These are phyloP conservation scores for Zaprionus capensis DNA, from an alignment of 1,140 invertebrate species.

Conservation along the genomic window DNA sequence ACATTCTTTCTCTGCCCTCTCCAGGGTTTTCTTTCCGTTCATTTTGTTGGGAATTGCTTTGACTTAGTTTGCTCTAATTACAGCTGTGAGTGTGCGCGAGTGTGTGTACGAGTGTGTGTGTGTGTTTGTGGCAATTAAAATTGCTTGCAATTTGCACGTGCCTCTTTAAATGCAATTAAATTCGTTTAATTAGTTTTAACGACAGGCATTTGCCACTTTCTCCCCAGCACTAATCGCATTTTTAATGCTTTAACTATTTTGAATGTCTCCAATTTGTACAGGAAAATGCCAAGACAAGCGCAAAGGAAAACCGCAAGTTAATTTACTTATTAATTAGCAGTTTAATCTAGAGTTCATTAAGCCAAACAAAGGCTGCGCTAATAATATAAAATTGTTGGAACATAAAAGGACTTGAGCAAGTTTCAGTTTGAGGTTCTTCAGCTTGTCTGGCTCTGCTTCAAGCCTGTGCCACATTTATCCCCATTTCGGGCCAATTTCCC, in stretches of 20 bases:
- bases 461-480: neutral
- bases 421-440: neutral
- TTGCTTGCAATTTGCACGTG: constrained; percentile 54
- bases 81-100: constrained; percentile 8
- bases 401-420: neutral
- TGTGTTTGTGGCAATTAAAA: constrained; percentile 47
- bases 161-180: constrained; percentile 55
- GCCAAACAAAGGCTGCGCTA: neutral
- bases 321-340: neutral
- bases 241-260: constrained; percentile 30
- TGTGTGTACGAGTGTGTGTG: neutral
- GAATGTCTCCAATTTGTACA: neutral
- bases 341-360: neutral
- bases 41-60: constrained; percentile 18
- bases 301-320: neutral
- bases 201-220: constrained; percentile 43
- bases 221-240: constrained; percentile 26
- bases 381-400: neutral
- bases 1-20: constrained; percentile 17
- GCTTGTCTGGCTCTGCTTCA: neutral
- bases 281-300: neutral
- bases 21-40: neutral
- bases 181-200: constrained; percentile 56
- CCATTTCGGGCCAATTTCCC: constrained; percentile 4
- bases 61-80: constrained; percentile 45